These are phyloP conservation scores for Sturmia bella DNA, from an alignment of 2,888 invertebrate species.

Conservation along the genomic window DNA sequence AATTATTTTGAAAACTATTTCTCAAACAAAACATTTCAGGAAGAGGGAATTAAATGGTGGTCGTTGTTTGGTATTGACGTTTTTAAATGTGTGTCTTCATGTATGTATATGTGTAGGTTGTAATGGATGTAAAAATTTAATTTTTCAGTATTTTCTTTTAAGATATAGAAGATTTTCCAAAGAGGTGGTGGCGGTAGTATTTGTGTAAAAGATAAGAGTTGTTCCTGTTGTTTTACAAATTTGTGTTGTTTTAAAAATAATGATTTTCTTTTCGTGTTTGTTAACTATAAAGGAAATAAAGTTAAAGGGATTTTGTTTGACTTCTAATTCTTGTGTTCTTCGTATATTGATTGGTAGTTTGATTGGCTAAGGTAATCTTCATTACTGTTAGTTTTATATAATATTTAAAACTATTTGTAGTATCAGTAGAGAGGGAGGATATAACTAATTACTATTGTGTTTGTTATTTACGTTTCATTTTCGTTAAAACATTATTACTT, in stretches of 20 bases:
- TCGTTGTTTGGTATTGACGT: conserved; percentile 27
- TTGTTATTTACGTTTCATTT: conserved; percentile 34
- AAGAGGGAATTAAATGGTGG: conserved; percentile 23
- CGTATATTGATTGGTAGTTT: conserved; percentile 44
- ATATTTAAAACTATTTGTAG: conserved; percentile 20
- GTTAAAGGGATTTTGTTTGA: conserved; percentile 13
- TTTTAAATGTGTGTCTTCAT: conserved; percentile 10
- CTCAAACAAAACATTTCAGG: conserved; percentile 1
- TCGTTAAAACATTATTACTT: conserved; percentile 27
- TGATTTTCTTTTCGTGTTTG: conserved; percentile 29
- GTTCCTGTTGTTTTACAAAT: conserved; percentile 42
- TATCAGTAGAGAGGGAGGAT: conserved; percentile 36
- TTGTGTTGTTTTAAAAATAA: conserved; percentile 34
- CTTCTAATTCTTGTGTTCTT: conserved; percentile 4
- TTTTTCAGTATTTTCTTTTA: conserved; percentile 34
- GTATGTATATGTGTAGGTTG: conserved; percentile 17
- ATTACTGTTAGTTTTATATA: conserved; percentile 32
- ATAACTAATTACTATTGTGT: conserved; percentile 18
- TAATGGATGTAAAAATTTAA: conserved; percentile 27
- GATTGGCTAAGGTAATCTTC: conserved; percentile 57
- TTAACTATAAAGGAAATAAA: conserved; percentile 7
- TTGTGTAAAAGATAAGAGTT: conserved; percentile 37
- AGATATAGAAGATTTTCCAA: conserved; percentile 6
- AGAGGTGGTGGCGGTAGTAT: conserved; percentile 42
- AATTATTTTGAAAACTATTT: conserved; percentile 40